Evolutionary conservation across 2,797 vertebrate species (phyloP).

Genomic region (Orestias chungarensis): DNA sequence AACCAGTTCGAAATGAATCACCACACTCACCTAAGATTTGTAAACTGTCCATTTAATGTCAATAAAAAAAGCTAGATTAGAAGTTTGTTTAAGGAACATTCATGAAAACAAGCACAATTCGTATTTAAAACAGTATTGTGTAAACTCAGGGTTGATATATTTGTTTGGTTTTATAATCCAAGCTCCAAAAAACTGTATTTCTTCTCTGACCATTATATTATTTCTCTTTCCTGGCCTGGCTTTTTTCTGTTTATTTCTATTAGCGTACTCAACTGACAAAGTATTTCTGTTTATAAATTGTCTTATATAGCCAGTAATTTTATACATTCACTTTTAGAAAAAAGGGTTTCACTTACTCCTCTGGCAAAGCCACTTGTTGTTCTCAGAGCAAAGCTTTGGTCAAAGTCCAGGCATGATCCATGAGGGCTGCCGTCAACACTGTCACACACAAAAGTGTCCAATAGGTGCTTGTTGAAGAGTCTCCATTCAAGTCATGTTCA

Average conservation of each 20-base stretch:
- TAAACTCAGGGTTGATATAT: not conserved
- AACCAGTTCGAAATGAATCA: not conserved
- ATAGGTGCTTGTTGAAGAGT: not conserved
- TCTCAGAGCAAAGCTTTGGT: slow-evolving; percentile 87
- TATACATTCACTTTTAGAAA: too few species aligned
- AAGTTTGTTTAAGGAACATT: not conserved
- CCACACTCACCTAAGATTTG: not conserved
- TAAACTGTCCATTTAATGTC: not conserved
- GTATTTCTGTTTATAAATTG: not conserved
- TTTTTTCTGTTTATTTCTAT: not conserved
- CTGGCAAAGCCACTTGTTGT: slow-evolving; percentile 81
- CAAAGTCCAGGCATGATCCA: slow-evolving; percentile 81
- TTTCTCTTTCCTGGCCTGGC: not conserved
- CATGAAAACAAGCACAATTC: not conserved
- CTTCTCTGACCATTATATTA: too few species aligned
- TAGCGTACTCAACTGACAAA: not conserved
- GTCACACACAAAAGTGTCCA: slow-evolving; percentile 39
- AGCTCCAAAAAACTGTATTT: not conserved
- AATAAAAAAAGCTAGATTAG: not conserved
- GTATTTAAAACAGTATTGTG: not conserved
- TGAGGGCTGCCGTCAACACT: slow-evolving; percentile 80
- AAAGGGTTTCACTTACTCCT: slow-evolving; percentile 76
- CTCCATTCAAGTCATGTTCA: not conserved
- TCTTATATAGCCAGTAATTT: not conserved
- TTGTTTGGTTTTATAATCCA: not conserved